Evolutionary conservation across 1,140 invertebrate genomes (phyloP).

Genomic region (Drosophila insularis): DNA sequence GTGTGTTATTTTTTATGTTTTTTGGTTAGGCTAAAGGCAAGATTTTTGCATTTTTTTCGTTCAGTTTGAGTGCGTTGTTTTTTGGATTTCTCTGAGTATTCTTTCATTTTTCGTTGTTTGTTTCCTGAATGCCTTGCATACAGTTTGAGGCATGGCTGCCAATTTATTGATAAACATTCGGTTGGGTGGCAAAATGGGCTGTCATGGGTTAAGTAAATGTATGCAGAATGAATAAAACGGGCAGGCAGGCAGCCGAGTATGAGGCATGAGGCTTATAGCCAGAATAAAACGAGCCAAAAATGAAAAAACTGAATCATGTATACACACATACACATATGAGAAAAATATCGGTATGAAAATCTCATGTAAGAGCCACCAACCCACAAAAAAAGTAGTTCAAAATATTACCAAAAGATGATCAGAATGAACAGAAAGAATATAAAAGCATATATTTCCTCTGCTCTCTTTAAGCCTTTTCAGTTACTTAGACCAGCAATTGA

Average conservation of each 20-base stretch:
- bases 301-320: neutral
- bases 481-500: neutral
- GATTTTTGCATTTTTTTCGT: conserved; percentile 31
- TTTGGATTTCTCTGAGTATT: conserved; percentile 19
- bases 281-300: conserved; percentile 1
- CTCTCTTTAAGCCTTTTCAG: neutral
- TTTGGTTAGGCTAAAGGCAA: conserved; percentile 47
- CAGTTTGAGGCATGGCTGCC: conserved; percentile 61
- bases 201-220: conserved; percentile 48
- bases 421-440: neutral
- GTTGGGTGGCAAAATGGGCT: neutral
- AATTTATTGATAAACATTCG: conserved; percentile 75
- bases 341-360: neutral
- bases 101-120: conserved; percentile 32
- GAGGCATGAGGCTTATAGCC: neutral
- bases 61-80: conserved; percentile 12
- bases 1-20: conserved; percentile 31
- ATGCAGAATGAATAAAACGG: conserved; percentile 16
- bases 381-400: neutral
- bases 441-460: neutral
- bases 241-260: neutral
- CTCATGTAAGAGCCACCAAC: neutral
- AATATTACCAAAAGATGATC: conserved; percentile 9
- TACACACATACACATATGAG: neutral
- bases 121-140: conserved; percentile 26